Conservation (phyloP, 2,113 vertebrate genomes). For the Periophthalmus modestus region DNA sequence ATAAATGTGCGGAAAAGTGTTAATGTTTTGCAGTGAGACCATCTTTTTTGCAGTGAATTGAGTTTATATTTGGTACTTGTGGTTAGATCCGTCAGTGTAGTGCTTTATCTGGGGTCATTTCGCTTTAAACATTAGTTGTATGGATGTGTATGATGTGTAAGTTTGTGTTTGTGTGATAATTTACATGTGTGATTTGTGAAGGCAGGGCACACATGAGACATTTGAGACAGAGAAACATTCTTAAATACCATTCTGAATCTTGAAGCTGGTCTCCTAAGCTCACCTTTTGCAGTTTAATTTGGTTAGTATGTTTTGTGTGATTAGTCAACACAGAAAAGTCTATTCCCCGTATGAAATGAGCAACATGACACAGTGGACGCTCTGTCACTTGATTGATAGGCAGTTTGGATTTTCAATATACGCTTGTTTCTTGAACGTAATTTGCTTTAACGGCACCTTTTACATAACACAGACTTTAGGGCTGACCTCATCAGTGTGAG, state of each 20-base stretch:
- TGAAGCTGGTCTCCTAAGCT: neutral
- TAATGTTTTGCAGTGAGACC: neutral
- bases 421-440: neutral
- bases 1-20: too few relatives aligned
- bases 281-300: neutral
- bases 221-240: too few relatives aligned
- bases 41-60: neutral
- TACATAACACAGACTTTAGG: constrained; percentile 12
- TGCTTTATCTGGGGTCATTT: neutral
- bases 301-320: neutral
- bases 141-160: too few relatives aligned
- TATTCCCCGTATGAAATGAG: neutral
- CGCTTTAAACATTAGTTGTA: too few relatives aligned
- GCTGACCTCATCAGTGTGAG: constrained; percentile 19
- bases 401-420: neutral
- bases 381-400: neutral
- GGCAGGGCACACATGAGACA: too few relatives aligned
- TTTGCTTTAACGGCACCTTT: constrained; percentile 13
- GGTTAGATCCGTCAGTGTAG: neutral
- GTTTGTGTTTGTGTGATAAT: neutral
- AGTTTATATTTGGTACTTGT: too few relatives aligned
- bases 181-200: neutral
- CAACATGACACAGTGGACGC: neutral
- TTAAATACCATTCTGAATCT: neutral
- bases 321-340: neutral